These are phyloP conservation scores for Pontoporia blainvillei DNA, from an alignment of 2,113 vertebrate genomes.

Conservation along the genomic window DNA sequence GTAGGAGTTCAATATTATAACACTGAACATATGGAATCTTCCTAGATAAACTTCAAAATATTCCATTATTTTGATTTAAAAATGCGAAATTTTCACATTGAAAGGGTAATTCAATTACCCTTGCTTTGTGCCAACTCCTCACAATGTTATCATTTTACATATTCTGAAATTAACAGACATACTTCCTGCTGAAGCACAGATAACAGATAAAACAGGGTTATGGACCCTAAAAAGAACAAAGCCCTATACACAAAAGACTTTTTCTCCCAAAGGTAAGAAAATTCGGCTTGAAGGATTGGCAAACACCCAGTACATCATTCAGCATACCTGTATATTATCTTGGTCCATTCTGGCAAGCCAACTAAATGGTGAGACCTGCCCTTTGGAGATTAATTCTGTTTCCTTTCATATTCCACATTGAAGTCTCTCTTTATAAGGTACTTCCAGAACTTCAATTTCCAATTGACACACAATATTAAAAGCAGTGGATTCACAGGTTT, in stretches of 20 bases:
- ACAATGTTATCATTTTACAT: neutral
- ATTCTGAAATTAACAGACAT: neutral
- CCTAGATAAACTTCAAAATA: slow-evolving; percentile 2
- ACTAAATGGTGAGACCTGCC: neutral
- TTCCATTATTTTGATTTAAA: slow-evolving; percentile 6
- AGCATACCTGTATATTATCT: neutral
- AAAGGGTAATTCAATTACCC: neutral
- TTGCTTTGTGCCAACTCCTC: neutral
- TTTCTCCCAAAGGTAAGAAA: neutral
- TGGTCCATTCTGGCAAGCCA: neutral
- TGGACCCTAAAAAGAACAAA: slow-evolving; percentile 13
- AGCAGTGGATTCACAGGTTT: neutral
- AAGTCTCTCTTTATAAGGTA: slow-evolving; percentile 3
- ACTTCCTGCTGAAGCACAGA: neutral
- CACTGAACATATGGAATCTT: neutral
- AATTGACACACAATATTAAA: neutral
- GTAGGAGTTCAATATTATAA: slow-evolving; percentile 20
- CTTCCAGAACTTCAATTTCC: slow-evolving; percentile 33
- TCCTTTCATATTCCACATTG: slow-evolving; percentile 11
- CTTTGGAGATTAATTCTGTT: slow-evolving; percentile 16
- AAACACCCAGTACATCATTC: neutral
- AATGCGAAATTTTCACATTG: neutral
- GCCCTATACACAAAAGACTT: neutral
- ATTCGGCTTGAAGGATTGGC: neutral
- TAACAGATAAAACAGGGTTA: neutral